Percentiles rank a stretch among this genome's conserved stretches.
These are phyloP conservation scores for Limosa lapponica DNA, from an alignment of 2,797 vertebrate genomes.

Conservation along the genomic window DNA sequence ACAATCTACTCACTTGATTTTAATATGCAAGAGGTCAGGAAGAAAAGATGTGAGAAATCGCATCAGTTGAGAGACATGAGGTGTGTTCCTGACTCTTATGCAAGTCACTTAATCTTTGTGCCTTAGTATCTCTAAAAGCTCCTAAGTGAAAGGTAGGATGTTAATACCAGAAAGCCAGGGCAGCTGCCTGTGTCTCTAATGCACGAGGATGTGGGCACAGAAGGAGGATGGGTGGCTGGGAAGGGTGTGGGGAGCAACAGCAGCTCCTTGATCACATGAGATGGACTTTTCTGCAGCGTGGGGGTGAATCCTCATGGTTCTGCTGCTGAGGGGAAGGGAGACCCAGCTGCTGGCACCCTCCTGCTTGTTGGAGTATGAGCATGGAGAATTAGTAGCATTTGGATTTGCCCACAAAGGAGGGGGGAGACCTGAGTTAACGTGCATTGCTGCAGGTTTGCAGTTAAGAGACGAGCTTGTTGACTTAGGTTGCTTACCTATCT, in stretches of 20 bases:
- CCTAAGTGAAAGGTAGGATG: neutral
- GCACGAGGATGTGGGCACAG: neutral
- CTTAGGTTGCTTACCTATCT: neutral
- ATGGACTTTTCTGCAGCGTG: neutral
- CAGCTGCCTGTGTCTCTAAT: neutral
- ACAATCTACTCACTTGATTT: neutral
- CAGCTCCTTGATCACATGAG: neutral
- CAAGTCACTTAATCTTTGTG: constrained; percentile 55
- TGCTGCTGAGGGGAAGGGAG: neutral
- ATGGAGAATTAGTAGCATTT: neutral
- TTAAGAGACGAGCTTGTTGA: neutral
- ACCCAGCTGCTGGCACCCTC: neutral
- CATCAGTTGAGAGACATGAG: neutral
- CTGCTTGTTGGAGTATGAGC: rapidly evolving
- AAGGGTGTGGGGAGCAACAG: neutral
- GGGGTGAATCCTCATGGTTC: neutral
- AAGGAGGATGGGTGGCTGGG: neutral
- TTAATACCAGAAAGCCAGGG: neutral
- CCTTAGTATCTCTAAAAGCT: constrained; percentile 50
- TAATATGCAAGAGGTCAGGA: constrained; percentile 38
- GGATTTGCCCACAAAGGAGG: neutral
- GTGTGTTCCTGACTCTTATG: constrained; percentile 2
- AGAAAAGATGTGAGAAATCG: neutral
- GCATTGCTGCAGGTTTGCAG: neutral
- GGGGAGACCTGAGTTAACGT: neutral